Evolutionary conservation across 2,888 invertebrate genomes (phyloP), one percentile per base, ranked within the genome.

Genomic region (Melinaea menophilus): DNA sequence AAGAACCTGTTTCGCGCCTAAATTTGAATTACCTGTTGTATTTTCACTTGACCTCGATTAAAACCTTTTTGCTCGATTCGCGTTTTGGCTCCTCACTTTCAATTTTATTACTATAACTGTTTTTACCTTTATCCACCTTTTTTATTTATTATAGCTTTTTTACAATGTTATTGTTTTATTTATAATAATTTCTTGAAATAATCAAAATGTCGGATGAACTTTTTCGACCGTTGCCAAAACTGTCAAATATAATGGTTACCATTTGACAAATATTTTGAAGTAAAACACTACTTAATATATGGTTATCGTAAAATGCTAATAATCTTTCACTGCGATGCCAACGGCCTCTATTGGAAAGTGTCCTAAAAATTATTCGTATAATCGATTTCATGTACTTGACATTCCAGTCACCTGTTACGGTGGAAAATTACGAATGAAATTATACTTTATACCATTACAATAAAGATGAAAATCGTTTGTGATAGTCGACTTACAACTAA

Each of bases 361-460:
- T 78, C 75, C 82, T 77, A 82, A 86, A 79, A 83, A 84, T 82
- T 78, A 79, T 71, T 75, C 76, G 73, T 65, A 71, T 79, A 84
- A 87, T 85, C 84, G 83, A 87, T 89, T 88, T 88, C 85, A 82
- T 85, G 84, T 86, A 85, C 84, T 87, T 89, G 87, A 88, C 85
- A 88, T 88, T 88, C 88, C 80, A 73, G 73, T 64, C 79, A 72
- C 63, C 73, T 72, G 68, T 63, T 63, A 58, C 64, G 67, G 57
- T 62, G 62, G 58, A 59, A 63, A 55, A 58, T 61, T 34, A 31
- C 70, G 74, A 69, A 33, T 70, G 12, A 82, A 75, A 72, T 33
- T 75, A 61, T 13, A 59, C 75, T 71, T 71, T 81, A 73, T 2
- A 0, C 0, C 9, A 57, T 64, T 4, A 0, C 0, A 3, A 59